Percentiles rank a stretch among this genome's conserved stretches.
These are phyloP conservation scores for Crioceris asparagi DNA, from an alignment of 2,888 invertebrate species.

Conservation along the genomic window DNA sequence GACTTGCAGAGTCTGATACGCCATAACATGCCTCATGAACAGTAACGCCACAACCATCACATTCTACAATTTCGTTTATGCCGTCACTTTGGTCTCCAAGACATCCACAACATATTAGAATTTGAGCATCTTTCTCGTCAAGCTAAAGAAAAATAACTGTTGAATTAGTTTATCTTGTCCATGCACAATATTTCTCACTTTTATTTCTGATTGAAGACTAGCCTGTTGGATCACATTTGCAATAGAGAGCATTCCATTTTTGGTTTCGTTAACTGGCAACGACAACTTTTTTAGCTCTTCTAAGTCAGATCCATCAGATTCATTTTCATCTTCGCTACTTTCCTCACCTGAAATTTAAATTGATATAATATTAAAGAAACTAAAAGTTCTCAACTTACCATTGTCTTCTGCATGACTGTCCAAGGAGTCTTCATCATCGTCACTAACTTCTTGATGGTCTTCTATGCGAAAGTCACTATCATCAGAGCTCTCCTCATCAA, in stretches of 20 bases:
- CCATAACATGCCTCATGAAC: conserved; percentile 98
- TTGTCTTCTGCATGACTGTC: not conserved
- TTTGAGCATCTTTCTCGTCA: conserved; percentile 42
- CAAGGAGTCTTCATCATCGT: conserved; percentile 49
- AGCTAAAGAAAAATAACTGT: conserved; percentile 18
- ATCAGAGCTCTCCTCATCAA: conserved; percentile 86
- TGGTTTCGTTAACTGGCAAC: conserved; percentile 19
- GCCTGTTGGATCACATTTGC: conserved; percentile 43
- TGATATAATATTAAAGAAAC: not conserved
- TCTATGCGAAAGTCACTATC: conserved; percentile 91
- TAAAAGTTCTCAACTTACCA: not conserved
- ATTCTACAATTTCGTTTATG: conserved; percentile 92
- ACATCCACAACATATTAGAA: conserved; percentile 86
- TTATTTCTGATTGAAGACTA: conserved; percentile 25
- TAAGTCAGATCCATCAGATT: conserved; percentile 31
- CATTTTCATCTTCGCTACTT: conserved; percentile 26
- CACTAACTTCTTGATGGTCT: conserved; percentile 69
- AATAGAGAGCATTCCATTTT: conserved; percentile 37
- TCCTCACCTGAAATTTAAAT: not conserved
- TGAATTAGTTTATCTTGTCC: not conserved
- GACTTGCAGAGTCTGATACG: conserved; percentile 81
- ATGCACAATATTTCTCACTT: not conserved
- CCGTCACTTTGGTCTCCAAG: conserved; percentile 87
- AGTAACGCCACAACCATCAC: conserved; percentile 91
- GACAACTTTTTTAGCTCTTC: conserved; percentile 25